phyloP scores from a whole-genome alignment of 2,888 invertebrate genomes.

The Noctua pronuba region DNA sequence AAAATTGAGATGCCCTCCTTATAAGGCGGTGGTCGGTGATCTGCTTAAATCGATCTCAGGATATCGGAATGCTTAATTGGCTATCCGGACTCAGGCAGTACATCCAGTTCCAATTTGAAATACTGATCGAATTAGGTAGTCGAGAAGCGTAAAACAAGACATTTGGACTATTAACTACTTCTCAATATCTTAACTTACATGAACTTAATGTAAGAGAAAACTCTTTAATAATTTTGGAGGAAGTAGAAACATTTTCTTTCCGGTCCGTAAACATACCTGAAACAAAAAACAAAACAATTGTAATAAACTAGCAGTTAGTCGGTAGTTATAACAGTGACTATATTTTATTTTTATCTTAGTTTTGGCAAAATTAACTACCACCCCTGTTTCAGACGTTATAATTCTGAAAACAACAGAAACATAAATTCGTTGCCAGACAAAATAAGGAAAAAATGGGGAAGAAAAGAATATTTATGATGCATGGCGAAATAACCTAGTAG shows the following conservation, averaged over 20 bases:
- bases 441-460: slow-evolving; percentile 51
- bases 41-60: neutral
- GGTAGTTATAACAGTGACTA: slow-evolving; percentile 27
- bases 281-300: slow-evolving; percentile 59
- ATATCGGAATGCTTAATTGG: slow-evolving; percentile 13
- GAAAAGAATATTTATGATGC: slow-evolving; percentile 49
- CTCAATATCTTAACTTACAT: slow-evolving; percentile 11
- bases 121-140: neutral
- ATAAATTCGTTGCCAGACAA: slow-evolving; percentile 55
- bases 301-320: slow-evolving; percentile 46
- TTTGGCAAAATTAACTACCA: slow-evolving; percentile 48
- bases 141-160: neutral
- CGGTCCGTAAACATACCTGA: slow-evolving; percentile 53
- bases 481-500: slow-evolving; percentile 1
- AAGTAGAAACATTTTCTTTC: slow-evolving; percentile 2
- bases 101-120: neutral
- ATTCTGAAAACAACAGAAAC: slow-evolving; percentile 61
- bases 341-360: slow-evolving; percentile 44
- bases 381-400: slow-evolving; percentile 47
- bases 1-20: neutral
- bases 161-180: neutral
- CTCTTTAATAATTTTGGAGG: neutral
- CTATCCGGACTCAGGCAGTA: neutral
- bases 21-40: neutral
- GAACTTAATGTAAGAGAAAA: neutral